Percentiles rank a stretch among this genome's conserved stretches.
phyloP scores from a whole-genome alignment of 2,113 vertebrate species.

The Heteronetta atricapilla region DNA sequence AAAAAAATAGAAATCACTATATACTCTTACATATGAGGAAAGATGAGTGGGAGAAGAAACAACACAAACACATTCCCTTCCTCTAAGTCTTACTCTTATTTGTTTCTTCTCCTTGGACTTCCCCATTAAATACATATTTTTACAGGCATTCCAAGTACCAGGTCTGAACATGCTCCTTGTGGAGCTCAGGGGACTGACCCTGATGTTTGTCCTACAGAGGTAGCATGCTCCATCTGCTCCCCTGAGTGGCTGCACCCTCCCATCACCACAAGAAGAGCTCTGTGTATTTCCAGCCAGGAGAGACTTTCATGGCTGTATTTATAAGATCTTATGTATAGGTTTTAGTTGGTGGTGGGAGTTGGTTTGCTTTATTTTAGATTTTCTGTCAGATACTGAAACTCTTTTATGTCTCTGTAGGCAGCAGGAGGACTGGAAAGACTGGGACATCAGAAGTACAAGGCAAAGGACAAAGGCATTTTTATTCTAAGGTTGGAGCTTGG shows the following conservation, averaged over 20 bases:
- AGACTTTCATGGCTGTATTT: background rate
- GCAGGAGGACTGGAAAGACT: background rate
- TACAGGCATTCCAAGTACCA: background rate
- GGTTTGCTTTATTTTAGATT: background rate
- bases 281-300: background rate
- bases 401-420: background rate
- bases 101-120: background rate
- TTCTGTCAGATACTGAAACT: background rate
- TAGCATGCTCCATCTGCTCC: background rate
- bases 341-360: background rate
- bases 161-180: rapidly evolving
- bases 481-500: background rate
- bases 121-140: background rate
- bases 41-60: background rate
- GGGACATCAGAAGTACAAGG: background rate
- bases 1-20: background rate
- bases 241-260: rapidly evolving
- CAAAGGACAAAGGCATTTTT: slow-evolving; percentile 33
- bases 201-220: background rate
- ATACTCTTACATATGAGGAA: background rate
- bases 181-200: background rate
- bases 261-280: background rate
- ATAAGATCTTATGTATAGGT: background rate
- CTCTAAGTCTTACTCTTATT: background rate
- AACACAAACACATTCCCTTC: background rate